Evolutionary conservation across 2,888 invertebrate species (phyloP), one percentile per base, ranked within the genome.

Genomic region (Crocallis elinguaria): DNA sequence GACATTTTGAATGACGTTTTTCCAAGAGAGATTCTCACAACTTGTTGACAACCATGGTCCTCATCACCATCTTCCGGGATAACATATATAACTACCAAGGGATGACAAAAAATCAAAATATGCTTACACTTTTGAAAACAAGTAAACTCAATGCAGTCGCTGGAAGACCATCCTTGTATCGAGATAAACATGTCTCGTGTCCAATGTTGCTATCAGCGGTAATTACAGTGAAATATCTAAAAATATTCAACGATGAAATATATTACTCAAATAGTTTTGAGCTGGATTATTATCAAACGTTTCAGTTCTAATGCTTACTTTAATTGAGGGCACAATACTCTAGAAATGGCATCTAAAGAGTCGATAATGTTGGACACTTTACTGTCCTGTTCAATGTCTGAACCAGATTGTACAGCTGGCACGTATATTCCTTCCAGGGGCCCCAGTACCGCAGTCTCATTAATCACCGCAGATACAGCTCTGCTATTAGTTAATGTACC

Each of bases 201-300:
- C 71, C 73, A 14, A 65, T 32, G 11, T 33, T 43, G 16, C 49
- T 29, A 8, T 60, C 41, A 2, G 36, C 39, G 19, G 52, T 61
- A 3, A 66, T 45, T 0, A 70, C 62, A 13, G 57, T 57, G 44
- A 75, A 75, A 19, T 73, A 65, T 49, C 73, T 67, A 48, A 38
- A 54, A 64, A 21, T 38, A 38, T 23, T 25, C 0, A 4, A 0
- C 6, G 23, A 3, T 13, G 14, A n/a, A n/a, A n/a, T n/a, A n/a
- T n/a, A n/a, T n/a, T n/a, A n/a, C n/a, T n/a, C n/a, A n/a, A n/a
- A n/a, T n/a, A n/a, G n/a, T n/a, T n/a, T n/a, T n/a, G n/a, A n/a
- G n/a, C n/a, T n/a, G n/a, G n/a, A n/a, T n/a, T n/a, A n/a, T n/a
- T n/a, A n/a, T n/a, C n/a, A n/a, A n/a, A n/a, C n/a, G n/a, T n/a